These are phyloP conservation scores for Belgica antarctica DNA, from an alignment of 2,888 invertebrate genomes.

Conservation along the genomic window DNA sequence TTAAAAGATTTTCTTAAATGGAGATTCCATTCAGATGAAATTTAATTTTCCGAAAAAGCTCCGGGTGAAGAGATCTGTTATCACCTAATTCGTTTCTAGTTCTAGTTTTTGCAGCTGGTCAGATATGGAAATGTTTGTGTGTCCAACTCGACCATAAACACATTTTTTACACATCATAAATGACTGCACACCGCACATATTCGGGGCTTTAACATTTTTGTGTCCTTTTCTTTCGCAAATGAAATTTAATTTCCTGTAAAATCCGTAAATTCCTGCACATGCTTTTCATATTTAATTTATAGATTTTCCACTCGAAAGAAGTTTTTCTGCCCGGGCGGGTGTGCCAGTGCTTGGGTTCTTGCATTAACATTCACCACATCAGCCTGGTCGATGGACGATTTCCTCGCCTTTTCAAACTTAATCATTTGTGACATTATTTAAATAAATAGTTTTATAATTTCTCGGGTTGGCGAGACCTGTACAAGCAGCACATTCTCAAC, in stretches of 20 bases:
- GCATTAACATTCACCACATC: slow-evolving; percentile 40
- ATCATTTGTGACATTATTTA: slow-evolving; percentile 43
- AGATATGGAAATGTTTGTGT: slow-evolving; percentile 15
- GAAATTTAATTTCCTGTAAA: slow-evolving; percentile 41
- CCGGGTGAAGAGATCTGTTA: slow-evolving; percentile 36
- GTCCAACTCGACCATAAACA: slow-evolving; percentile 26
- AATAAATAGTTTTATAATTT: slow-evolving; percentile 43
- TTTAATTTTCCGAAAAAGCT: background rate
- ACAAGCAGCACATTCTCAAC: slow-evolving; percentile 6
- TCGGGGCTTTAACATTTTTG: background rate
- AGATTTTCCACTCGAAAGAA: slow-evolving; percentile 41
- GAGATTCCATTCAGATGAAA: slow-evolving; percentile 13
- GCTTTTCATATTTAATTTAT: slow-evolving; percentile 42
- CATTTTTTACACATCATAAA: slow-evolving; percentile 38
- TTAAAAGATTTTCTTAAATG: slow-evolving; percentile 22
- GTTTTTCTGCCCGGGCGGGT: background rate
- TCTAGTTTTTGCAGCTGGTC: slow-evolving; percentile 9
- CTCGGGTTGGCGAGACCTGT: slow-evolving; percentile 24
- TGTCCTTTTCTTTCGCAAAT: slow-evolving; percentile 17
- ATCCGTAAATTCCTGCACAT: slow-evolving; percentile 42
- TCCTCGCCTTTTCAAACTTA: slow-evolving; percentile 36
- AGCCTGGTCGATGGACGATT: slow-evolving; percentile 27
- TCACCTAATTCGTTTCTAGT: slow-evolving; percentile 36
- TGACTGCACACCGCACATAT: slow-evolving; percentile 14
- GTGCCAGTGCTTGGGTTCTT: background rate